Evolutionary conservation across 2,888 invertebrate species (phyloP), one percentile per base, ranked within the genome.

Genomic region (Mystacides longicornis): DNA sequence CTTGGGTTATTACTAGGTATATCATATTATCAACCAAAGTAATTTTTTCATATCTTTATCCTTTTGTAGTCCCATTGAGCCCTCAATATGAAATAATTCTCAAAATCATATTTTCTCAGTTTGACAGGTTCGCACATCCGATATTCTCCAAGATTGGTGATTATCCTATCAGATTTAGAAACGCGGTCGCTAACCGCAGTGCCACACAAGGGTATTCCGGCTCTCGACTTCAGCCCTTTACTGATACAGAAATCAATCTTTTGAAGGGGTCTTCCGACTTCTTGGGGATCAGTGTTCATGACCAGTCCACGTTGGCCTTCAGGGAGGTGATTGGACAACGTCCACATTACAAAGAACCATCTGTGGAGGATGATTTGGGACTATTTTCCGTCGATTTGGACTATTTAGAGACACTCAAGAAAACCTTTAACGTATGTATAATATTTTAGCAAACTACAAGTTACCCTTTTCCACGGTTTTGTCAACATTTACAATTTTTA

Each of bases 281-380:
- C 68, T 74, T 85, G 56, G 84, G 82, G 16, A 66, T 85, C 20
- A 85, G 85, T 63, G 74, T 80, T 52, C 5, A 5, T 11, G 11
- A 22, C 4, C 86, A 86, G 65, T 78, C 81, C 1, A 67, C 76
- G 2, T 67, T 67, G 54, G 61, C 77, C 55, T 57, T 45, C 37
- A 18, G 20, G 11, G 50, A 49, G 16, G 9, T 4, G 16, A 19
- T 7, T n/a, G 53, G 51, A 5, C 43, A 52, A 47, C 56, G 52
- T 11, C 52, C 37, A 45, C 37, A 49, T 14, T 52, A 47, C 11
- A 23, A 43, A 1, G 48, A 57, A 19, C 61, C 61, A 2, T 61
- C 61, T 0, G 20, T 48, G 23, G 49, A 27, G 11, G 58, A 59
- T 45, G 61, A 61, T 45, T 20, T 58, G 9, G 59, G 57, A n/a